Evolutionary conservation across 2,888 invertebrate species (phyloP).

Genomic region (Ormyrus nitidulus): DNA sequence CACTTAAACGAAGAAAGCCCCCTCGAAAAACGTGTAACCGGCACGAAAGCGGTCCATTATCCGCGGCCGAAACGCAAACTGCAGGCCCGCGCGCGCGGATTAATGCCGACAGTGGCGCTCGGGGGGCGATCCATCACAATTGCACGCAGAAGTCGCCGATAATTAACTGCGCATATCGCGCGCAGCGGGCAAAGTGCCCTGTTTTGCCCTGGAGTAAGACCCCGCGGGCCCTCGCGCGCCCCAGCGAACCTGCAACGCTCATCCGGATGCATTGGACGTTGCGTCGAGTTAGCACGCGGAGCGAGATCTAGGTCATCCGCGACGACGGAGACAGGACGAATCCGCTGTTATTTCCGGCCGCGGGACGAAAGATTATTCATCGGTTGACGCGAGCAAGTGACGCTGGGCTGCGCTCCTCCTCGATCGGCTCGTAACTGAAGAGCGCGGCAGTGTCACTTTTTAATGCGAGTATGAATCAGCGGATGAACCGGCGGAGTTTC

Average conservation of each 20-base stretch:
- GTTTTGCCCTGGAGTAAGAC: background rate
- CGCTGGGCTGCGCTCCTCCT: no score
- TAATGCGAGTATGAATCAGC: no score
- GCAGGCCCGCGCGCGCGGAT: background rate
- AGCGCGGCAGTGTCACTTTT: no score
- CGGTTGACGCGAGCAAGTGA: no score
- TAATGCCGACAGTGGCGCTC: no score
- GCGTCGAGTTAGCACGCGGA: slow-evolving; percentile 51
- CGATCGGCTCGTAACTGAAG: no score
- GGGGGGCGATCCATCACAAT: slow-evolving; percentile 24
- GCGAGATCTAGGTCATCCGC: slow-evolving; percentile 36
- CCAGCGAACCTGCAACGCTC: background rate
- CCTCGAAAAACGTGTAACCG: no score
- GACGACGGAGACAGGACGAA: slow-evolving; percentile 28
- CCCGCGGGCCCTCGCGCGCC: background rate
- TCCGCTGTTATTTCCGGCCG: background rate
- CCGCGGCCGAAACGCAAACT: background rate
- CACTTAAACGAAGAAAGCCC: no score
- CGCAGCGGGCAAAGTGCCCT: slow-evolving; percentile 10
- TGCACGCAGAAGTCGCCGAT: slow-evolving; percentile 30
- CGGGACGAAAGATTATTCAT: no score
- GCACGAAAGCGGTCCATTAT: no score
- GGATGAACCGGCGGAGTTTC: no score
- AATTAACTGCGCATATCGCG: slow-evolving; percentile 39
- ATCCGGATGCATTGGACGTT: slow-evolving; percentile 49